These are phyloP conservation scores for Lophura nycthemera DNA, from an alignment of 2,113 vertebrate genomes.

Conservation along the genomic window DNA sequence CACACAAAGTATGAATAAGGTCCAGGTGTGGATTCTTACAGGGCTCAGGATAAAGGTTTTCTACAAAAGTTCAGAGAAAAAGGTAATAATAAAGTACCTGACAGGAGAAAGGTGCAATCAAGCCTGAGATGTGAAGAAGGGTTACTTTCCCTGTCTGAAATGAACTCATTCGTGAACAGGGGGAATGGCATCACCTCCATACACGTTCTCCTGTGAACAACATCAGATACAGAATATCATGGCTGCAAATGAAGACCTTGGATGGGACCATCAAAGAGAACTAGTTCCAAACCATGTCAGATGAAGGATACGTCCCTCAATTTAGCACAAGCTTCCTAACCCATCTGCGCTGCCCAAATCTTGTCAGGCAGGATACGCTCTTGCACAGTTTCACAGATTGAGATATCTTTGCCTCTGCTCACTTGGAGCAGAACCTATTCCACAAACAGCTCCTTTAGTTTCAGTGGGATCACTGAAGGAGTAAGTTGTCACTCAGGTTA, in stretches of 20 bases:
- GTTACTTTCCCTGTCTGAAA: background rate
- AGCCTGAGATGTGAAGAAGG: background rate
- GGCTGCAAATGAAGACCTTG: background rate
- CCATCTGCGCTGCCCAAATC: background rate
- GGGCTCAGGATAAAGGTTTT: background rate
- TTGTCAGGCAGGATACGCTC: background rate
- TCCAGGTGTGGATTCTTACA: background rate
- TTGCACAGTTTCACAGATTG: background rate
- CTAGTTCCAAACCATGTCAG: background rate
- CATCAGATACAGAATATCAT: background rate
- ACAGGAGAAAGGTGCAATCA: background rate
- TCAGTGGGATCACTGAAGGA: background rate
- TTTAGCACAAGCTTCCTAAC: background rate
- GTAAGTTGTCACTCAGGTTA: background rate
- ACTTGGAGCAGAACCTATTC: background rate
- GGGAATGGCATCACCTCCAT: rapidly evolving
- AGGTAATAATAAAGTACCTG: background rate
- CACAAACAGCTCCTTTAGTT: background rate
- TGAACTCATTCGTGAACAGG: background rate
- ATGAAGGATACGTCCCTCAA: background rate
- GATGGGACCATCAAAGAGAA: background rate
- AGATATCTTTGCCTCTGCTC: background rate
- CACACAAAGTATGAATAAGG: background rate
- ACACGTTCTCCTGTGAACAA: background rate
- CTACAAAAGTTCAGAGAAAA: background rate